phyloP scores from a whole-genome alignment of 2,888 invertebrate species.

The Drosophila subquinaria region DNA sequence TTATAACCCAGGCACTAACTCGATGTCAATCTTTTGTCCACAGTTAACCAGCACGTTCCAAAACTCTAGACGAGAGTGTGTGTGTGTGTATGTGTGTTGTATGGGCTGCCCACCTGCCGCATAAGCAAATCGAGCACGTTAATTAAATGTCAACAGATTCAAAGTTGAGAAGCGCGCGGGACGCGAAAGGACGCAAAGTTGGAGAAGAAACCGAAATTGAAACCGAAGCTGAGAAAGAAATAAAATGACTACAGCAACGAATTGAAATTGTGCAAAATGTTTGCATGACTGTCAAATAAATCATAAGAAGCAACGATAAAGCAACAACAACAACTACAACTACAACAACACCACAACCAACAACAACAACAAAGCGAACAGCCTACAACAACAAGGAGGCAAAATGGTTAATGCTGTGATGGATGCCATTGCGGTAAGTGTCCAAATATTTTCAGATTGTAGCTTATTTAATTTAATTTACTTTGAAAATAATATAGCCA shows the following conservation, averaged over 20 bases:
- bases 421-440: constrained; percentile 86
- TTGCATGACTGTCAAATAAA: constrained; percentile 69
- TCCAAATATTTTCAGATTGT: constrained; percentile 20
- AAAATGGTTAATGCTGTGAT: constrained; percentile 86
- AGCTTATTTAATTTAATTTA: constrained; percentile 69
- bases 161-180: constrained; percentile 53
- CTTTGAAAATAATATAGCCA: constrained; percentile 34
- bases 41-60: constrained; percentile 60
- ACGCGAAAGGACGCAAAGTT: constrained; percentile 54
- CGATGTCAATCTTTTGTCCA: constrained; percentile 61
- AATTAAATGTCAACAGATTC: constrained; percentile 78
- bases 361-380: constrained; percentile 19
- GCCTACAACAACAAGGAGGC: constrained; percentile 33
- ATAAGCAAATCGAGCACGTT: constrained; percentile 71
- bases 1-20: constrained; percentile 45
- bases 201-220: constrained; percentile 31
- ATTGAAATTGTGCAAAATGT: constrained; percentile 69
- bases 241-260: constrained; percentile 32
- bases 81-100: constrained; percentile 23
- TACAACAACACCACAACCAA: constrained; percentile 12
- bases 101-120: constrained; percentile 65
- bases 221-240: constrained; percentile 17
- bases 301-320: constrained; percentile 56
- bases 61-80: constrained; percentile 15
- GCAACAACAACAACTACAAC: constrained; percentile 27